These are phyloP conservation scores for Himalopsyche kuldschensis DNA, from an alignment of 2,888 invertebrate genomes.

Conservation along the genomic window DNA sequence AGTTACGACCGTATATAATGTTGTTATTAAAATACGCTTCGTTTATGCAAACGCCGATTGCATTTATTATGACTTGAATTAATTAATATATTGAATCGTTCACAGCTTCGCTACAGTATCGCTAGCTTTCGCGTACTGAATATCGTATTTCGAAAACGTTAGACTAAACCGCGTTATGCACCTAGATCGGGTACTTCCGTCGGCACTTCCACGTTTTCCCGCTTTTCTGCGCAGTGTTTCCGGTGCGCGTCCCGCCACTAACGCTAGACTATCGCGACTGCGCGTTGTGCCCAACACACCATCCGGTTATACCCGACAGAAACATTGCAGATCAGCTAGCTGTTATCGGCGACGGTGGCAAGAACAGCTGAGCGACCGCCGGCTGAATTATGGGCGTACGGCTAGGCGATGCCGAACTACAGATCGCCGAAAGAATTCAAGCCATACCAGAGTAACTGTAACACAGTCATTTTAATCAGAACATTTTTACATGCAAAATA, in stretches of 20 bases:
- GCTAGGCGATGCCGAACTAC: slow-evolving; percentile 3
- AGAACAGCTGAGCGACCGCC: slow-evolving; percentile 21
- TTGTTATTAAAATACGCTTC: background rate
- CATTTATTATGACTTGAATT: background rate
- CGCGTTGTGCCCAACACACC: slow-evolving; percentile 17
- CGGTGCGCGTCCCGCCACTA: slow-evolving; percentile 30
- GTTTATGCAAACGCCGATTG: background rate
- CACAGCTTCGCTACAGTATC: background rate
- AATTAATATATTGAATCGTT: background rate
- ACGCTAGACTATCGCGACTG: slow-evolving; percentile 33
- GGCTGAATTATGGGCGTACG: background rate
- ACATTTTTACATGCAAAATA: no score
- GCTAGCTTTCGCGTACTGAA: background rate
- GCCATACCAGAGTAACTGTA: background rate
- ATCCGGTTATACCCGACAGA: slow-evolving; percentile 27
- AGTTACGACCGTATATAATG: background rate
- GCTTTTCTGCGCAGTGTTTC: slow-evolving; percentile 10
- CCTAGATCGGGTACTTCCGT: slow-evolving; percentile 29
- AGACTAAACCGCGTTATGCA: slow-evolving; percentile 28
- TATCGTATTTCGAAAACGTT: slow-evolving; percentile 20
- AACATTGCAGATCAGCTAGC: slow-evolving; percentile 15
- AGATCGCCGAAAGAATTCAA: background rate
- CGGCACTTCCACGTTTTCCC: slow-evolving; percentile 33
- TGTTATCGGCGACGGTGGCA: slow-evolving; percentile 17
- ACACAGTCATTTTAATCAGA: no score